phyloP scores from a whole-genome alignment of 2,888 invertebrate genomes.

The Drosophila neutralis region DNA sequence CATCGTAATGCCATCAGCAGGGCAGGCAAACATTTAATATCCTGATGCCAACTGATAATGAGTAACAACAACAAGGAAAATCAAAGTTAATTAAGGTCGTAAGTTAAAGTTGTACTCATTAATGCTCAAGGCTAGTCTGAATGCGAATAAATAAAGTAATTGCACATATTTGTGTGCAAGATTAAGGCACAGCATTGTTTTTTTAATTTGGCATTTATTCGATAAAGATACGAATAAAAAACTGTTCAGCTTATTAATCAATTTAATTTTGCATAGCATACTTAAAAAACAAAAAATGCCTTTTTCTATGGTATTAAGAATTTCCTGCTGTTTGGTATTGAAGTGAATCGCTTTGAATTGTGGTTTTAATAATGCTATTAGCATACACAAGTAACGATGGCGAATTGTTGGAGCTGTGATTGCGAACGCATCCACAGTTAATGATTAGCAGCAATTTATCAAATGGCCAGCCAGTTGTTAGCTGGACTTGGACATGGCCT shows the following conservation, averaged over 20 bases:
- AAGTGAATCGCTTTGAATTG: background rate
- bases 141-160: background rate
- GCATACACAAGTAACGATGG: slow-evolving; percentile 17
- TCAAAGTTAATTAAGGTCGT: background rate
- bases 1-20: slow-evolving; percentile 20
- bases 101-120: background rate
- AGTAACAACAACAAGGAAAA: background rate
- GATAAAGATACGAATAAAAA: background rate
- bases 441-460: slow-evolving; percentile 58
- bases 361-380: background rate
- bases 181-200: background rate
- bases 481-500: slow-evolving; percentile 3
- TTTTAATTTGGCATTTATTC: no score
- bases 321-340: slow-evolving; percentile 15
- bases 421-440: slow-evolving; percentile 39
- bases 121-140: background rate
- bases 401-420: slow-evolving; percentile 15
- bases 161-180: background rate
- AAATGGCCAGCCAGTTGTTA: slow-evolving; percentile 28
- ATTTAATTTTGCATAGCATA: background rate
- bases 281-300: background rate
- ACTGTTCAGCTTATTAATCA: no score
- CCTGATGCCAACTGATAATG: background rate
- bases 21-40: background rate
- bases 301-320: background rate